Evolutionary conservation across 1,140 invertebrate species (phyloP).

Genomic region (Dinoponera quadriceps): DNA sequence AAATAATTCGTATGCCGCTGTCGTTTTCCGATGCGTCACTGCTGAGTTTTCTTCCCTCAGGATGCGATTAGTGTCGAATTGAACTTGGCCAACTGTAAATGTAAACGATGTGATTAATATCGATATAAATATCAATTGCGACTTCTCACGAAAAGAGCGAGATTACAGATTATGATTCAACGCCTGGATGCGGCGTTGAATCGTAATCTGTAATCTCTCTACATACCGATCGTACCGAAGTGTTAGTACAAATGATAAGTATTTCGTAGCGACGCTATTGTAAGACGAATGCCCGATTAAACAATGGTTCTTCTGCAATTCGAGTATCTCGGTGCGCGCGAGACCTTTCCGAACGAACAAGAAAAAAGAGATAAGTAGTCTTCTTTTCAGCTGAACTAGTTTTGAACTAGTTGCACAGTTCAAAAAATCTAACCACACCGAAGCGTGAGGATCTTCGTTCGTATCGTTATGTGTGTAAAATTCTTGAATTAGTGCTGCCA

Average conservation of each 20-base stretch:
- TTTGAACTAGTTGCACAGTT: too few species aligned
- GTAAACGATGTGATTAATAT: not conserved
- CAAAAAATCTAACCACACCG: too few species aligned
- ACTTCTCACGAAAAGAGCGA: not conserved
- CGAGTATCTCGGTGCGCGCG: not conserved
- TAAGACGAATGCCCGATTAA: slow-evolving; percentile 7
- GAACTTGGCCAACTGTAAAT: not conserved
- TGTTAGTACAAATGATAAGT: slow-evolving; percentile 31
- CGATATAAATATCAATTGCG: not conserved
- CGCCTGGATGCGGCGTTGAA: not conserved
- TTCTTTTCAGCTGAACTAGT: too few species aligned
- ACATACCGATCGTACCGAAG: not conserved
- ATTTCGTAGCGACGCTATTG: slow-evolving; percentile 6
- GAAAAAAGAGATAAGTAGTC: too few species aligned
- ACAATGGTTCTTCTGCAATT: slow-evolving; percentile 16
- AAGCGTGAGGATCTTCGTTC: too few species aligned
- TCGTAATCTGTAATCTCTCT: too few species aligned
- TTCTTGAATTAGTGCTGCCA: too few species aligned
- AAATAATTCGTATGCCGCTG: not conserved
- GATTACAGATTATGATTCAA: not conserved
- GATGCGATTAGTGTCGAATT: not conserved
- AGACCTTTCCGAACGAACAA: slow-evolving; percentile 25
- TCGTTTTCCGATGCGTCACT: not conserved
- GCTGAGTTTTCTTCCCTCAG: too few species aligned
- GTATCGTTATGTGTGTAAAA: too few species aligned